These are phyloP conservation scores for Ostrea edulis DNA, from an alignment of 1,140 invertebrate species.

Conservation along the genomic window DNA sequence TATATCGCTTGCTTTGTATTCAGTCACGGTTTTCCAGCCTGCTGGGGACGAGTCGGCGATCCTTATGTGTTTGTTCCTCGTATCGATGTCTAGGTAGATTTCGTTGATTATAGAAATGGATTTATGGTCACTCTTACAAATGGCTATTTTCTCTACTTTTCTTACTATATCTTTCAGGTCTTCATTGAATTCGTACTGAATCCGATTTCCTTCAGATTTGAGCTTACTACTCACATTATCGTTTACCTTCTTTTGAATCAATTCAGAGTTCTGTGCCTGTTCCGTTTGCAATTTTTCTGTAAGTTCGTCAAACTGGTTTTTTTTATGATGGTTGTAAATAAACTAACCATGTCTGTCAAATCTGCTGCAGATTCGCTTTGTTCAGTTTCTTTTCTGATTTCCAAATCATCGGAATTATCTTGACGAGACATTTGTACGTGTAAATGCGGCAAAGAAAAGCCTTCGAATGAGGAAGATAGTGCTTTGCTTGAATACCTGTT, in stretches of 20 bases:
- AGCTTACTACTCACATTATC: not conserved
- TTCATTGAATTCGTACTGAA: slow-evolving; percentile 28
- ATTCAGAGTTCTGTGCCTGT: not conserved
- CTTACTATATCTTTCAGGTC: not conserved
- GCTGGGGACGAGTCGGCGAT: slow-evolving; percentile 44
- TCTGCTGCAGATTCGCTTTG: too few relatives aligned
- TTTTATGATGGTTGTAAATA: slow-evolving; percentile 24
- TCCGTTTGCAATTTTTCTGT: not conserved
- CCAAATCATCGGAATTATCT: too few relatives aligned
- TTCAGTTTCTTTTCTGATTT: too few relatives aligned
- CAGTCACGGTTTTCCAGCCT: slow-evolving; percentile 38
- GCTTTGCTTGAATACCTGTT: too few relatives aligned
- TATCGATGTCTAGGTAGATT: not conserved
- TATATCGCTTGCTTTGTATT: slow-evolving; percentile 39
- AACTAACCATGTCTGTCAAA: too few relatives aligned
- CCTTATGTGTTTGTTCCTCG: slow-evolving; percentile 47
- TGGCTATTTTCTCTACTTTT: not conserved
- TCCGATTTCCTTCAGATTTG: slow-evolving; percentile 4
- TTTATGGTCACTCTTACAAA: not conserved
- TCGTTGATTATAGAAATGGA: not conserved
- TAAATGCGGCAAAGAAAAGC: too few relatives aligned
- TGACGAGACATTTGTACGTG: too few relatives aligned
- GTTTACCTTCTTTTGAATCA: not conserved
- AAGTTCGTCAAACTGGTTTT: not conserved
- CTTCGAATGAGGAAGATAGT: too few relatives aligned